phyloP scores from a whole-genome alignment of 2,888 invertebrate genomes.

The Limulus polyphemus region DNA sequence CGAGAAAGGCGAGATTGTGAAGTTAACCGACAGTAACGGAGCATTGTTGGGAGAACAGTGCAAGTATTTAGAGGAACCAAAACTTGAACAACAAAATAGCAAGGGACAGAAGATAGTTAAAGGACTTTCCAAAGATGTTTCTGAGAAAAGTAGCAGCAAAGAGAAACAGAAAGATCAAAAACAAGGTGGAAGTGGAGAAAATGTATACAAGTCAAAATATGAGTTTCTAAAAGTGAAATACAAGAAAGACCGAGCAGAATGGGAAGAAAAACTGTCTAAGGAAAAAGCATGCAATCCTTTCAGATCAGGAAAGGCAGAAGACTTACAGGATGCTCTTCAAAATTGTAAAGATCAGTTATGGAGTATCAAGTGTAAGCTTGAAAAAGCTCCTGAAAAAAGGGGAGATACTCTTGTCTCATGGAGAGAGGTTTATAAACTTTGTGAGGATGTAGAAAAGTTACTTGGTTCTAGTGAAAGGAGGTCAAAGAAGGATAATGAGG shows the following conservation, averaged over 20 bases:
- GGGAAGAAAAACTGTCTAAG: neutral
- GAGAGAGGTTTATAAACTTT: conserved; percentile 19
- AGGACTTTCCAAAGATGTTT: neutral
- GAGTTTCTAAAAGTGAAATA: neutral
- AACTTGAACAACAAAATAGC: neutral
- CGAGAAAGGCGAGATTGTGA: no score
- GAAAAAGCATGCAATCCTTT: neutral
- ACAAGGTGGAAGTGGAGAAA: neutral
- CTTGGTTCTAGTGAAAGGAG: conserved; percentile 37
- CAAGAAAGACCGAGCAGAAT: neutral
- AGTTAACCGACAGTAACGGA: no score
- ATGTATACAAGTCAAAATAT: neutral
- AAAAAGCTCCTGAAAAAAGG: conserved; percentile 5
- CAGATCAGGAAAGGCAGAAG: neutral
- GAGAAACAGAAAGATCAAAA: neutral
- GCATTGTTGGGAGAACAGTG: neutral
- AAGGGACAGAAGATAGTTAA: neutral
- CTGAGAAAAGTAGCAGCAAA: neutral
- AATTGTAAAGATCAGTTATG: conserved; percentile 6
- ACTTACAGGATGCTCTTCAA: neutral
- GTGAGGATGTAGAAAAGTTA: conserved; percentile 61
- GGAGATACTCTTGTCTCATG: conserved; percentile 14
- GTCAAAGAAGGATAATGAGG: conserved; percentile 10
- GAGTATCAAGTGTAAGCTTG: conserved; percentile 4
- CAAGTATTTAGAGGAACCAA: neutral